These are phyloP conservation scores for Drepana arcuata DNA, from an alignment of 1,140 invertebrate species.

Conservation along the genomic window DNA sequence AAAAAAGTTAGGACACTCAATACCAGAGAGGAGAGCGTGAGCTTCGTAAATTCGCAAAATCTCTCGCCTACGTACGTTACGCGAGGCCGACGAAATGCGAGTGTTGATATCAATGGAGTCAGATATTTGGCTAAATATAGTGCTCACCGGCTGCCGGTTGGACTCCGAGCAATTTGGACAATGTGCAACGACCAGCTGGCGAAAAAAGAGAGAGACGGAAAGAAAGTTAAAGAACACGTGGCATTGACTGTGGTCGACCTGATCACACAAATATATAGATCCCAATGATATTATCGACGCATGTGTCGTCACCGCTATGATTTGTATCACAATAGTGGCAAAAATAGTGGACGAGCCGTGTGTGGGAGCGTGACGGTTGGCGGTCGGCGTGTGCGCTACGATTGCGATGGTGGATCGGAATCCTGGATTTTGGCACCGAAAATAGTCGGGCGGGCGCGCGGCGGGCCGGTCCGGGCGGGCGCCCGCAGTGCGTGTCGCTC, in stretches of 20 bases:
- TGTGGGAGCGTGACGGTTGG: constrained; percentile 39
- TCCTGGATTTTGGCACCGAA: constrained; percentile 68
- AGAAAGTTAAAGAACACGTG: too few species aligned
- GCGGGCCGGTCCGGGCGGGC: constrained; percentile 39
- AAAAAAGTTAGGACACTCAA: too few species aligned
- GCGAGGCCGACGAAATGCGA: constrained; percentile 8
- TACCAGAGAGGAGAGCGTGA: too few species aligned
- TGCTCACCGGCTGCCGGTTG: constrained; percentile 3
- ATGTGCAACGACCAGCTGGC: constrained; percentile 15
- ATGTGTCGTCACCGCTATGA: neutral
- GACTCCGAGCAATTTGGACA: constrained; percentile 9
- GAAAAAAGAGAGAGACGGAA: too few species aligned
- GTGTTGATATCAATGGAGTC: constrained; percentile 17
- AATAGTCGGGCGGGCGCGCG: constrained; percentile 63
- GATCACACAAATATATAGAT: constrained; percentile 14
- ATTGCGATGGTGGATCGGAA: constrained; percentile 47
- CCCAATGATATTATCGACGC: constrained; percentile 4
- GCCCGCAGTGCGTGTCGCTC: constrained; percentile 66
- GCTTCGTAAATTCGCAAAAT: too few species aligned
- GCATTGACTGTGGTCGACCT: constrained; percentile 27
- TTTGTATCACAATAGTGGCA: constrained; percentile 4
- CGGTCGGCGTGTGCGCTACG: constrained; percentile 22
- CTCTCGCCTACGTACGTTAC: too few species aligned
- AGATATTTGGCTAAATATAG: constrained; percentile 12
- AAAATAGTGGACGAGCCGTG: constrained; percentile 16